These are phyloP conservation scores for Drosophila kanapiae DNA, from an alignment of 1,140 invertebrate genomes.

Conservation along the genomic window DNA sequence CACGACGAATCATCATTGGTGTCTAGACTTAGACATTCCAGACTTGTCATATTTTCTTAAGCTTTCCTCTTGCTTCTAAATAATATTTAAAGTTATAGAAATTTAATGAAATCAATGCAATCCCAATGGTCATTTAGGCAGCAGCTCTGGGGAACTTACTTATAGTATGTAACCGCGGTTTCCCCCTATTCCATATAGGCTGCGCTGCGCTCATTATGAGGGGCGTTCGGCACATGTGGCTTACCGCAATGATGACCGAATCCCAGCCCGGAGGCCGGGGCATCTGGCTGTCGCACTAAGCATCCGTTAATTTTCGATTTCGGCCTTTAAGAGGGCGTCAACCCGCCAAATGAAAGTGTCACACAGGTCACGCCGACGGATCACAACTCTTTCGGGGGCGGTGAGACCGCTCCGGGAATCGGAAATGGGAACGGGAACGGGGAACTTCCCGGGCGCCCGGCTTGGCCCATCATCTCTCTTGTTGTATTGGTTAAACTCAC, in stretches of 20 bases:
- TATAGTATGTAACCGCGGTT: not conserved
- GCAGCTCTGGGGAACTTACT: conserved; percentile 20
- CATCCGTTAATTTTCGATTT: conserved; percentile 69
- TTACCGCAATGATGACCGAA: conserved; percentile 58
- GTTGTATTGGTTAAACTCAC: conserved; percentile 70
- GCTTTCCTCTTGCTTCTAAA: rapidly evolving
- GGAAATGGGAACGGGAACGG: not conserved
- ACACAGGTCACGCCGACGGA: conserved; percentile 49
- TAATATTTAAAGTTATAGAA: not conserved
- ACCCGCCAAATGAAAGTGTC: conserved; percentile 74
- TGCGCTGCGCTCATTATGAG: conserved; percentile 67
- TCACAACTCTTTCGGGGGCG: conserved; percentile 66
- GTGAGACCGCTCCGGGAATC: not conserved
- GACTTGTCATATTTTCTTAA: too few relatives aligned
- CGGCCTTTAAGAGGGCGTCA: conserved; percentile 65
- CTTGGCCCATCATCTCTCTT: not conserved
- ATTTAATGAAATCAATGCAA: not conserved
- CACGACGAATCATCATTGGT: not conserved
- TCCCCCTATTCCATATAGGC: conserved; percentile 10
- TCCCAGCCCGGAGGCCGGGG: conserved; percentile 14
- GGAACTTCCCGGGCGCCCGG: conserved; percentile 54
- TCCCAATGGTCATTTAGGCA: not conserved
- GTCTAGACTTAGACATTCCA: not conserved
- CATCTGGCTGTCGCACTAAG: conserved; percentile 63
- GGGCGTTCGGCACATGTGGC: conserved; percentile 73